Evolutionary conservation across 2,113 vertebrate species (phyloP).

Genomic region (Calyptomena viridis): DNA sequence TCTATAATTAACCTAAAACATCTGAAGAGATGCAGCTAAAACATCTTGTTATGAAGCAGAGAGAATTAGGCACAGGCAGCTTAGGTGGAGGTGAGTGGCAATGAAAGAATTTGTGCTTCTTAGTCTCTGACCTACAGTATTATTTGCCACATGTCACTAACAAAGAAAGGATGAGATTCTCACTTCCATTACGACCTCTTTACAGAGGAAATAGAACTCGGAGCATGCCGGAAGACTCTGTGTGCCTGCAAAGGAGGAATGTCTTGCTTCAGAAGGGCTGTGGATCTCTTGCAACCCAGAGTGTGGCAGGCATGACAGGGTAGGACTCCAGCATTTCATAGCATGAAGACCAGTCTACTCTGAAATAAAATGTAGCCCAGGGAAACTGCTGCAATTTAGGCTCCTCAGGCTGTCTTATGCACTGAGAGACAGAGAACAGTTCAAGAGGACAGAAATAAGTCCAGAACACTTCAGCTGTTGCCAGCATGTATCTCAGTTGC

Average conservation of each 20-base stretch:
- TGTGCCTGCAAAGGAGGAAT: background rate
- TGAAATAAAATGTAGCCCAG: background rate
- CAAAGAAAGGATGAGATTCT: background rate
- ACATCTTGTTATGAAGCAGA: background rate
- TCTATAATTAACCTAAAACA: conserved; percentile 56
- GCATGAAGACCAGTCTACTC: background rate
- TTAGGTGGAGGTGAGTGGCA: background rate
- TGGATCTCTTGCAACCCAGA: background rate
- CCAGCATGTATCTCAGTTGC: background rate
- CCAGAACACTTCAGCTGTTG: background rate
- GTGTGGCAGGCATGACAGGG: background rate
- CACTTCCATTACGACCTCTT: background rate
- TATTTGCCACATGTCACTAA: background rate
- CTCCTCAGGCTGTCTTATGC: background rate
- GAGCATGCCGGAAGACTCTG: background rate
- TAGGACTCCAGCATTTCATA: background rate
- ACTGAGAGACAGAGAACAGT: background rate
- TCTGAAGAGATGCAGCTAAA: conserved; percentile 2
- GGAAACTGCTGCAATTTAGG: background rate
- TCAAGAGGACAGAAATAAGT: background rate
- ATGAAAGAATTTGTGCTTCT: background rate
- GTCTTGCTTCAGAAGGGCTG: background rate
- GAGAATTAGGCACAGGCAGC: rapidly evolving
- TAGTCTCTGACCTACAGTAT: background rate
- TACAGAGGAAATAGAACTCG: background rate